Evolutionary conservation across 2,797 vertebrate species (phyloP).

Genomic region (Gobio occitaniae): DNA sequence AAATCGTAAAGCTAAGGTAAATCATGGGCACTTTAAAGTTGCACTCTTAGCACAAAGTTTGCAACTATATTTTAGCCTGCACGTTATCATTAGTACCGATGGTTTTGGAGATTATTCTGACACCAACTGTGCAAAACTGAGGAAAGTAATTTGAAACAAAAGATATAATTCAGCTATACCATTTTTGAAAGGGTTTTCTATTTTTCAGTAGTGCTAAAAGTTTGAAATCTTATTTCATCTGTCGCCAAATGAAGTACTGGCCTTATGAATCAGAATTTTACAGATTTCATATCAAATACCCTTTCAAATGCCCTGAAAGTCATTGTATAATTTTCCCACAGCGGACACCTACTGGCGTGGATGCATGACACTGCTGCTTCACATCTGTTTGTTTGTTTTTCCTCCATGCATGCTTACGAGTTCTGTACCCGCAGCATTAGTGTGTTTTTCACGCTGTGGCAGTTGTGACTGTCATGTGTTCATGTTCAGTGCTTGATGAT

Average conservation of each 20-base stretch:
- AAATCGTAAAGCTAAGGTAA: background rate
- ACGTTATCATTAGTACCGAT: background rate
- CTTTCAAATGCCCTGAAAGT: background rate
- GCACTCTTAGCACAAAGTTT: background rate
- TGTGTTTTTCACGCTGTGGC: background rate
- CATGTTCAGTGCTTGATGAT: background rate
- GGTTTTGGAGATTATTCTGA: background rate
- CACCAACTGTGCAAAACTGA: background rate
- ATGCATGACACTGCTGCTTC: background rate
- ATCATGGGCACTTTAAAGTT: background rate
- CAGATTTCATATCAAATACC: background rate
- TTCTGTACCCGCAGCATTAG: background rate
- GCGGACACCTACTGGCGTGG: background rate
- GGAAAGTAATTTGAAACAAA: background rate
- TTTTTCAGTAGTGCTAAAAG: background rate
- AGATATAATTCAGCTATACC: background rate
- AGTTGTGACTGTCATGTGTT: constrained; percentile 24
- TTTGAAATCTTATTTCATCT: background rate
- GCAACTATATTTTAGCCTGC: background rate
- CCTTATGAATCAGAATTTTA: background rate
- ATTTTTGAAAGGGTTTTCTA: background rate
- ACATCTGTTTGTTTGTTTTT: background rate
- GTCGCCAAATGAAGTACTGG: background rate
- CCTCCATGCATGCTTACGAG: background rate
- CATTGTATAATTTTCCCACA: background rate